Percentiles rank a stretch among this genome's conserved stretches.
phyloP scores from a whole-genome alignment of 2,888 invertebrate species.

The Linyphia triangularis region DNA sequence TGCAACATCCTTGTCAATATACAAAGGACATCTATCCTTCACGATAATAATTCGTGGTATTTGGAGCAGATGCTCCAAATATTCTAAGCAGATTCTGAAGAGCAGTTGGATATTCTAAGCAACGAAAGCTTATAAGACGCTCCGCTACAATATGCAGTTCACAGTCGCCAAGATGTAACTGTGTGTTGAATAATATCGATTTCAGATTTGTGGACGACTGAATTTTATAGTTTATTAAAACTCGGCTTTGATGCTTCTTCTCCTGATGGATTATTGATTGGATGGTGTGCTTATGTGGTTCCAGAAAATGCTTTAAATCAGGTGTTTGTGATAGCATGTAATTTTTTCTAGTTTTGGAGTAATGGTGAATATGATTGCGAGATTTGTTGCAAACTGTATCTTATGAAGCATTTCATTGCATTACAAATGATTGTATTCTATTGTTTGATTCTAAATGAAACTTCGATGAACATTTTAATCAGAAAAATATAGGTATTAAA shows the following conservation, averaged over 20 bases:
- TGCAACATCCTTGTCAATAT: background rate
- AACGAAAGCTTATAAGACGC: conserved; percentile 2
- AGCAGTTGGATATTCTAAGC: background rate
- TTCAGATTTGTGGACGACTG: conserved; percentile 69
- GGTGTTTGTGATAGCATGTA: background rate
- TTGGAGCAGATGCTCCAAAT: conserved; percentile 21
- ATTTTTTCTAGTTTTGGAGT: background rate
- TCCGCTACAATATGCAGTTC: background rate
- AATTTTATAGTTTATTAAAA: conserved; percentile 70
- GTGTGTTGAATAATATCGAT: conserved; percentile 64
- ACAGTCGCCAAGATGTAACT: conserved; percentile 25
- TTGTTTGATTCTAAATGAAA: no score
- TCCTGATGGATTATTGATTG: conserved; percentile 58
- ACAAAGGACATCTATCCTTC: background rate
- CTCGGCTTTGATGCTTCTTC: conserved; percentile 24
- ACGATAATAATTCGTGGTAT: background rate
- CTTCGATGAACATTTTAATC: no score
- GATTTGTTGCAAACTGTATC: no score
- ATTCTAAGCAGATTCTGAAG: conserved; percentile 28
- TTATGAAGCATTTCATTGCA: no score
- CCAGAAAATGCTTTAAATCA: conserved; percentile 1
- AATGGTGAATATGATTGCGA: background rate
- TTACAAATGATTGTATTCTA: no score
- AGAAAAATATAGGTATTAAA: no score
- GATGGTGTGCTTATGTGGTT: background rate